Base-by-base conservation (phyloP, 2,113 vertebrate species). In the Gracilinanus agilis region DNA sequence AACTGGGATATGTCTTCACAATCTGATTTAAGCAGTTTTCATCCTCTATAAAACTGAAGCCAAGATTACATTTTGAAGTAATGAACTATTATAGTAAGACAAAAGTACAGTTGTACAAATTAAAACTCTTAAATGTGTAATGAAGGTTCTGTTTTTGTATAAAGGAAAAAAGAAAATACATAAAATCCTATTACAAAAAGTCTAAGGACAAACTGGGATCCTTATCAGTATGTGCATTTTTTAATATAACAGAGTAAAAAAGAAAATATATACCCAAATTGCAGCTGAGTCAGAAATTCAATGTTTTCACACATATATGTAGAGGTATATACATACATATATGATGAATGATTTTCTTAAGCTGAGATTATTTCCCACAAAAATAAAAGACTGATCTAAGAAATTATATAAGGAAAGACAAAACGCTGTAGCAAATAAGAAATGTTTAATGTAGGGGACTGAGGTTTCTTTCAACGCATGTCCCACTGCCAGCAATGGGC, bases 151-250 rank as follows among this genome's bases (percentile, higher is more conserved):
- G 67, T 92, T 97, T 0, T 56, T 92, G 8, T 90, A 94, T 88
- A 92, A 97, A 97, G 92, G 94, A 96, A 96, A 94, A 94, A 98
- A 92, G 40, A 55, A 97, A 95, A 24, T 95, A 95, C 91, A 90
- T 91, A 97, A 95, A 90, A 94, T 88, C 94, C 75, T 92, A 94
- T 92, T 94, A 97, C 96, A 90, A 95, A 95, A 55, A 10, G 55
- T 0, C 53, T 88, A 89, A 23, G 56, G 90, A 90, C 34, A 67
- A 96, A 95, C 53, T 19, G 0, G 7, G 49, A 83, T 54, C 93
- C 92, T 91, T 95, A 94, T 56, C 90, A 96, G 93, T 0, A 96
- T 91, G 95, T 92, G 8, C 95, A 90, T 75, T 96, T 94, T 90
- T 49, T 49, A 49, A 96, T 95, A 95, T 75, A 97, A 96, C 96